Conservation (phyloP, 2,113 vertebrate species). For the Corythaixoides concolor region DNA sequence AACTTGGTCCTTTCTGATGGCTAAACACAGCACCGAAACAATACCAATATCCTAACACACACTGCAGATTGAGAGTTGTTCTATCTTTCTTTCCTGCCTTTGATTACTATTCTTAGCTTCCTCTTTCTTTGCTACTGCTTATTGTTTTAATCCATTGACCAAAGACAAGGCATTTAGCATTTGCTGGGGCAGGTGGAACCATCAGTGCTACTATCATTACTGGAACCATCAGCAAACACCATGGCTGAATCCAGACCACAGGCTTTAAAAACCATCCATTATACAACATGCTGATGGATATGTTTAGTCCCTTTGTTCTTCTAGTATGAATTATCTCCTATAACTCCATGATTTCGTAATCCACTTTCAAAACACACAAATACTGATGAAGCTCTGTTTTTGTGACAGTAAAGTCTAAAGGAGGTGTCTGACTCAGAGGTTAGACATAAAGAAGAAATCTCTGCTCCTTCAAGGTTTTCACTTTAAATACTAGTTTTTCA, state of each 20-base stretch:
- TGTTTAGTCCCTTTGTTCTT: background rate
- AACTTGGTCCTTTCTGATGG: background rate
- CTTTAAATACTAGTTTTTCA: background rate
- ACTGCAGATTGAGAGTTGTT: background rate
- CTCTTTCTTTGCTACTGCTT: background rate
- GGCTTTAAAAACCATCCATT: background rate
- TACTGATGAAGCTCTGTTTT: background rate
- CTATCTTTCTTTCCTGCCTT: background rate
- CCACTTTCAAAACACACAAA: background rate
- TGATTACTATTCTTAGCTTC: background rate
- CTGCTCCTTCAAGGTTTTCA: background rate
- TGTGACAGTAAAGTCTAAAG: background rate
- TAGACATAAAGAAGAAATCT: background rate
- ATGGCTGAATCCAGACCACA: background rate
- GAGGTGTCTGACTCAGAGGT: background rate
- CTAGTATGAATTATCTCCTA: background rate
- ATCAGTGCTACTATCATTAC: background rate
- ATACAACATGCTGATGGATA: background rate
- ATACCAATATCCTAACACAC: background rate
- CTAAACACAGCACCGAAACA: background rate
- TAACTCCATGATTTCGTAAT: background rate
- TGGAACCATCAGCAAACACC: background rate
- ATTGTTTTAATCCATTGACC: background rate
- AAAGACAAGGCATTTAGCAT: background rate
- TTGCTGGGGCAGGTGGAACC: background rate